Base-by-base conservation (phyloP, 2,888 invertebrate species). In the Patella caerulea region DNA sequence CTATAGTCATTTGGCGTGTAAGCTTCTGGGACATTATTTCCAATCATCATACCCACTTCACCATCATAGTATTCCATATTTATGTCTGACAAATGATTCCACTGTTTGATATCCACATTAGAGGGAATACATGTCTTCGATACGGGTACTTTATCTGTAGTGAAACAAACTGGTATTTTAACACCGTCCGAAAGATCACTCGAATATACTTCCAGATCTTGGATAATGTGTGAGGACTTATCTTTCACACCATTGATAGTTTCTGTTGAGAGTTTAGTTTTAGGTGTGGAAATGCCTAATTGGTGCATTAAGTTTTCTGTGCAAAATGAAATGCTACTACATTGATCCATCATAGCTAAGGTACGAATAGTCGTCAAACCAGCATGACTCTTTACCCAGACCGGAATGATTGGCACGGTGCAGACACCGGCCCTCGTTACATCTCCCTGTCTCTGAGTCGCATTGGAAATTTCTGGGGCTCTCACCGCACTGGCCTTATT, bases 321-420 rank as follows among this genome's bases (percentile, higher is more conserved):
- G n/a, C 15, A 17, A 15, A 56, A 56, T 2, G 17, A 56, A 56
- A 56, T 77, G 29, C 73, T 80, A 56, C 82, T 82, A 12, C 80
- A 77, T 15, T 77, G 77, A 53, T 82, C 82, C 24, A 82, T 72
- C 59, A 78, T 80, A 24, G 80, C 82, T 59, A 80, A 80, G 24
- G 80, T 80, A 34, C 77, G 72, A 14, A 80, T 70, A 19, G 71
- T 77, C 29, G 78, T 77, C 53, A 78, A 71, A 70, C 76, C 78
- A 17, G 34, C 19, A 54, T 76, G 74, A 15, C 71, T 56, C 65
- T 78, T 79, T 24, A 80, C 15, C 45, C 78, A 76, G 14, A 82
- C 81, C 12, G 78, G 79, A 34, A 82, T 72, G 45, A 82, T 91
- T 70, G 90, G 94, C 45, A 93, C 24, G 2, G 75, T 56, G 7